These are phyloP conservation scores for Orestias chungarensis DNA, from an alignment of 2,797 vertebrate genomes.

Conservation along the genomic window DNA sequence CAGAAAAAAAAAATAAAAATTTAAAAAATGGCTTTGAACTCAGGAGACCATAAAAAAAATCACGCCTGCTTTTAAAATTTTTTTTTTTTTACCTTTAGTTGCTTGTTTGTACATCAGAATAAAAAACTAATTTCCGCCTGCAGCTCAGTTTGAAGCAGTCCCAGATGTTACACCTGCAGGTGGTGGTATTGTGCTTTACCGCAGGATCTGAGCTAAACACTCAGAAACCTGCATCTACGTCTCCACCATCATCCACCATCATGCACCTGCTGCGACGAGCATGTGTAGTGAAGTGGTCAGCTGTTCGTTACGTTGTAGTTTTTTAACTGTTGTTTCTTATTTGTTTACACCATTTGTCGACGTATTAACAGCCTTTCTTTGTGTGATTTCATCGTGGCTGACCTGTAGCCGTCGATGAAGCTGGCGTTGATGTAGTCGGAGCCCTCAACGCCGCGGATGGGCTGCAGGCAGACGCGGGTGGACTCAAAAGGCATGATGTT, in stretches of 20 bases:
- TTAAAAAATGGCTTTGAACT: constrained; percentile 1
- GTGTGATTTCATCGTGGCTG: constrained; percentile 41
- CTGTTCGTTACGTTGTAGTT: background rate
- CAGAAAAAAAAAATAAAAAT: no score
- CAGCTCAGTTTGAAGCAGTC: background rate
- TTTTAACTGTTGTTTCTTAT: no score
- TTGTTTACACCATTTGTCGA: no score
- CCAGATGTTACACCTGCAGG: background rate
- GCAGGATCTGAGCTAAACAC: no score
- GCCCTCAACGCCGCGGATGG: constrained; percentile 96
- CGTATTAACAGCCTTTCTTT: no score
- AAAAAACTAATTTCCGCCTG: background rate
- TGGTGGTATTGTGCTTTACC: no score
- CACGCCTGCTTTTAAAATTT: background rate
- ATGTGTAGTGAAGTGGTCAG: no score
- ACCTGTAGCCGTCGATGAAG: constrained; percentile 98
- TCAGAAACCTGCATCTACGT: no score
- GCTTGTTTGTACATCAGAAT: constrained; percentile 7
- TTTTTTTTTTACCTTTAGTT: background rate
- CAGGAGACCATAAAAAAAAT: constrained; percentile 1
- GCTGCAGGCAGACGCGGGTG: constrained; percentile 93
- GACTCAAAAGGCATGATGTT: constrained; percentile 87
- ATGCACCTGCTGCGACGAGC: no score
- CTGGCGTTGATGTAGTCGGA: constrained; percentile 99
- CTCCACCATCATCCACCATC: no score